Evolutionary conservation across 1,140 invertebrate species (phyloP), one percentile per base, ranked within the genome.

Genomic region (Listronotus bonariensis): DNA sequence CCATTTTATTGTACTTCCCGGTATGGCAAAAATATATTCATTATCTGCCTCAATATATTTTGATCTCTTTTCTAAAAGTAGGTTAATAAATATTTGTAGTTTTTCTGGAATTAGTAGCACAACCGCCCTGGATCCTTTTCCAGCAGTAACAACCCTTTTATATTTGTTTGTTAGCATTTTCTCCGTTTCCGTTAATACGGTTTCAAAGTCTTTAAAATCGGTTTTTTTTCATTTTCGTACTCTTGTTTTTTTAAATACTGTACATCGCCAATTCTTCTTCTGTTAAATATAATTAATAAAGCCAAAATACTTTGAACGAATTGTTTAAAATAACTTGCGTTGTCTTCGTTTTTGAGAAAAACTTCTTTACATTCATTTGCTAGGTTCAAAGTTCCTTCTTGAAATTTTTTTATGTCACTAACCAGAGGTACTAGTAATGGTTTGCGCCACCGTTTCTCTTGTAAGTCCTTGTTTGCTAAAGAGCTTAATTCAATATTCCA

Each of bases 221-320:
- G 18, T 65, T 53, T 36, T 36, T 9, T 43, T 7, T 70, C 51
- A 6, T 56, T 67, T 0, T 56, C 18, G 17, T 72, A 72, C 48
- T 70, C 67, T 31, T 49, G 10, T 20, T 70, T 57, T 70, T 72
- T 72, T 17, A 72, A 41, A 63, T 40, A 72, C 42, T 72, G 67
- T 32, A 71, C 68, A 61, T 69, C 70, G 0, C 68, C 70, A 52
- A 70, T 72, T 26, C 69, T n/a, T 60, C 66, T 56, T 59, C 68
- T 58, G 36, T 70, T 70, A 58, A 72, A 72, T 31, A 71, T 7
- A 36, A 68, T 66, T 45, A 71, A 32, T 36, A 71, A 60, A n/a
- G 67, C 32, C 31, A 71, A 64, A 6, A 38, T 31, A 62, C 61
- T 62, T 3, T 55, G n/a, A 14, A 63, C 49, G 9, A 53, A 14